phyloP scores from a whole-genome alignment of 2,113 vertebrate species.

The Microcebus tavaratra region DNA sequence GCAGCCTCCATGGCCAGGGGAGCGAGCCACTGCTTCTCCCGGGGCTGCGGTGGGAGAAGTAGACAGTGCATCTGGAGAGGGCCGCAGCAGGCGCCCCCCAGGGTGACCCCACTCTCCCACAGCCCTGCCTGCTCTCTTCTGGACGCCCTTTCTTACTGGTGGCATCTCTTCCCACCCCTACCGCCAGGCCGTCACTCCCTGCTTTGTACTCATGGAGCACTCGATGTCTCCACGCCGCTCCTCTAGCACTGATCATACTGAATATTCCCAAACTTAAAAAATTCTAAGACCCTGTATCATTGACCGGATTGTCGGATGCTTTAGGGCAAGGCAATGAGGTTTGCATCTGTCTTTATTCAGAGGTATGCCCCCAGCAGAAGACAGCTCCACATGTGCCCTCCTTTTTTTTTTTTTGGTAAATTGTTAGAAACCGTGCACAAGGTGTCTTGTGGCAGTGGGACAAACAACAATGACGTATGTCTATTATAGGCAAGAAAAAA shows the following conservation, averaged over 20 bases:
- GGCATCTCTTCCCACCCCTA: background rate
- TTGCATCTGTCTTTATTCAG: background rate
- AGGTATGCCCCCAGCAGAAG: background rate
- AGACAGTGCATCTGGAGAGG: background rate
- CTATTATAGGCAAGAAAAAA: too few species aligned
- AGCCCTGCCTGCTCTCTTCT: background rate
- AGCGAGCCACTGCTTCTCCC: background rate
- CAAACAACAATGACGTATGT: too few species aligned
- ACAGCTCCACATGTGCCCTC: rapidly evolving
- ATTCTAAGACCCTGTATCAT: background rate
- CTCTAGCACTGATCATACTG: too few species aligned
- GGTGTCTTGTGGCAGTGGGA: too few species aligned
- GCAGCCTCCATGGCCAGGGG: background rate
- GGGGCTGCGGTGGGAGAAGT: background rate
- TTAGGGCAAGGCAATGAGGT: background rate
- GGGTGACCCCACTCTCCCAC: background rate
- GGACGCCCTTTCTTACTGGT: too few species aligned
- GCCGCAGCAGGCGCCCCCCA: background rate
- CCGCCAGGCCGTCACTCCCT: background rate
- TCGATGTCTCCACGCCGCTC: background rate
- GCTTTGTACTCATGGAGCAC: too few species aligned
- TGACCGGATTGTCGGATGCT: background rate
- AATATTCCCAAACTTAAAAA: background rate
- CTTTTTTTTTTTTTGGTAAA: background rate
- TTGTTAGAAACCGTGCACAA: too few species aligned